Conservation (phyloP, 1,140 invertebrate species). For the Charaxes varanes region DNA sequence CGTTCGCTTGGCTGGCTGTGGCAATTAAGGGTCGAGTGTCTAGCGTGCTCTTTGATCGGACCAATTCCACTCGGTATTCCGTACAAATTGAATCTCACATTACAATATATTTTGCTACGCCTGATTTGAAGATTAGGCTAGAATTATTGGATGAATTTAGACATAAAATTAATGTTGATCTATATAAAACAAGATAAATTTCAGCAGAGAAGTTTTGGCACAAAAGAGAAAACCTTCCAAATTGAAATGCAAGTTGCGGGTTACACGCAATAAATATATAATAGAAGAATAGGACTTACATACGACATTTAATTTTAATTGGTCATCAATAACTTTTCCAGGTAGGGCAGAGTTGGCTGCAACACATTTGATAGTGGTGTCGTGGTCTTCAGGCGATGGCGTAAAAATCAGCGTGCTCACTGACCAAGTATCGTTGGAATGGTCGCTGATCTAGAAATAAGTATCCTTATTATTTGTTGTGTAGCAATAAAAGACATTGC, state of each 20-base stretch:
- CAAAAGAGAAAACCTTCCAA: no score
- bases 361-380: conserved; percentile 85
- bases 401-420: conserved; percentile 86
- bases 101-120: not conserved
- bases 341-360: conserved; percentile 86
- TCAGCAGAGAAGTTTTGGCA: no score
- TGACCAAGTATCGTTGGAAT: conserved; percentile 80
- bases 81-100: conserved; percentile 21
- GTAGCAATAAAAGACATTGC: no score
- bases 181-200: no score
- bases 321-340: conserved; percentile 84
- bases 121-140: no score
- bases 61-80: conserved; percentile 15
- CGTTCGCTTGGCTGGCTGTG: conserved; percentile 3
- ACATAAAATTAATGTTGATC: no score
- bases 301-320: conserved; percentile 87
- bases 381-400: conserved; percentile 86
- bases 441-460: conserved; percentile 74
- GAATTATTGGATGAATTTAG: no score
- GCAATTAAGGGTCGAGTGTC: conserved; percentile 12
- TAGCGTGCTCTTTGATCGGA: conserved; percentile 15
- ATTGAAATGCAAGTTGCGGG: no score
- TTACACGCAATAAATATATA: no score
- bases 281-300: conserved; percentile 80
- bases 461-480: conserved; percentile 1